Evolutionary conservation across 2,113 vertebrate genomes (phyloP), one percentile per base, ranked within the genome.

Genomic region (Tiliqua scincoides): DNA sequence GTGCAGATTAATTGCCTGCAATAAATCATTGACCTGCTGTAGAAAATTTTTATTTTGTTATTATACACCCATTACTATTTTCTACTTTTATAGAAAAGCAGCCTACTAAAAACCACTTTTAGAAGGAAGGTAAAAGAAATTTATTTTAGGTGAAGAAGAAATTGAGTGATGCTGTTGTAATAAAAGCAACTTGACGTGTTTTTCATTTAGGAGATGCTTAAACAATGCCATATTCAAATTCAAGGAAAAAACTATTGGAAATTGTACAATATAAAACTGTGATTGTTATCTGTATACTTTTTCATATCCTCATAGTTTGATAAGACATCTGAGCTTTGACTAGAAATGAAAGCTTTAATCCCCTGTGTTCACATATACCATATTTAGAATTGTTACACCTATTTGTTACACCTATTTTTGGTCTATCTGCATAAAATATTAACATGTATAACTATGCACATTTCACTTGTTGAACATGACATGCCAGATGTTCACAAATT

Each of bases 1-100:
- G 11, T 65, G 82, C 40, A 52, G 40, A 84, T 75, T 84, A 84
- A 84, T 75, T 84, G 18, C 52, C 72, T 75, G 17, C 35, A 63
- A 52, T 84, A 52, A 75, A 65, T 65, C n/a, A 73, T 27, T 52
- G 14, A 59, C 15, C 82, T 74, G 62, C 37, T 62, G 30, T 62
- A 83, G 82, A 62, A 61, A 83, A 73, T 2, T 1, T 61, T 37
- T 72, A 68, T 10, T 81, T 48, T 71, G 52, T 61, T 83, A 73
- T 83, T 83, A 62, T 83, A 63, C 71, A 74, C 37, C 62, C 37
- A 63, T 63, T 1, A 30, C 30, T 83, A 54, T 73, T 83, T 73
- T 61, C 57, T 62, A 63, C 59, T 83, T 40, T 32, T 72, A 83
- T 35, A 83, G 52, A 30, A 65, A 61, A 17, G 27, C 25, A 40